phyloP scores from a whole-genome alignment of 53 echinoderm and acorn worm genomes.

The Henricia sp. region DNA sequence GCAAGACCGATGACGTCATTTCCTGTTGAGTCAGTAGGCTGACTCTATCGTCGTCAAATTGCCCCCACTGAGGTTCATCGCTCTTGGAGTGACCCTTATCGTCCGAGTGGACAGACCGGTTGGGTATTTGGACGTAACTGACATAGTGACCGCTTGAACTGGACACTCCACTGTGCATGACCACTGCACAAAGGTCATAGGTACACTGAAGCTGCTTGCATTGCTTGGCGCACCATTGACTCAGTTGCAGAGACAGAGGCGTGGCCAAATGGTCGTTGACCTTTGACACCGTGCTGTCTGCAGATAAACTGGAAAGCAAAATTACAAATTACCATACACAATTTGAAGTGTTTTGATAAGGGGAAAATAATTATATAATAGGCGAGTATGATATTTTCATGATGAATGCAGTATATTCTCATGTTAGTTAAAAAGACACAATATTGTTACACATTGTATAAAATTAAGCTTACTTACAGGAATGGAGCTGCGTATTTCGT shows the following conservation, averaged over 20 bases:
- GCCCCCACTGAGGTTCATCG: conserved; percentile 61
- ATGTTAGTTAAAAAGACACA: no score
- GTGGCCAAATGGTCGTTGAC: conserved; percentile 90
- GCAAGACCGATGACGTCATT: conserved; percentile 65
- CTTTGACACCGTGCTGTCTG: conserved; percentile 92
- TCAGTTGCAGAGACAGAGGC: conserved; percentile 75
- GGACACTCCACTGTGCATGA: conserved; percentile 93
- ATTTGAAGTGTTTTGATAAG: not conserved
- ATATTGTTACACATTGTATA: no score
- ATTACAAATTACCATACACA: conserved; percentile 17
- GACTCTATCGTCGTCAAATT: conserved; percentile 94
- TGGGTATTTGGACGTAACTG: conserved; percentile 82
- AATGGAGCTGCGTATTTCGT: no score
- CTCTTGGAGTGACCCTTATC: not conserved
- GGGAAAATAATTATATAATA: no score
- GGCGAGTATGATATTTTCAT: no score
- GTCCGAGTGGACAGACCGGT: not conserved
- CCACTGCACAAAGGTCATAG: conserved; percentile 81
- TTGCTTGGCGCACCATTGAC: conserved; percentile 85
- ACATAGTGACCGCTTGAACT: conserved; percentile 98
- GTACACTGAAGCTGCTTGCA: conserved; percentile 68
- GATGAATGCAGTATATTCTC: no score
- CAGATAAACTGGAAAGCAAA: conserved; percentile 73
- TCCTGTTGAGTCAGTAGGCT: conserved; percentile 72
- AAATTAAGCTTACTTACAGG: no score